A percentile compares a stretch with the other conserved stretches of the same genome.
These are phyloP conservation scores for Clamator glandarius DNA, from an alignment of 2,797 vertebrate species.

Conservation along the genomic window DNA sequence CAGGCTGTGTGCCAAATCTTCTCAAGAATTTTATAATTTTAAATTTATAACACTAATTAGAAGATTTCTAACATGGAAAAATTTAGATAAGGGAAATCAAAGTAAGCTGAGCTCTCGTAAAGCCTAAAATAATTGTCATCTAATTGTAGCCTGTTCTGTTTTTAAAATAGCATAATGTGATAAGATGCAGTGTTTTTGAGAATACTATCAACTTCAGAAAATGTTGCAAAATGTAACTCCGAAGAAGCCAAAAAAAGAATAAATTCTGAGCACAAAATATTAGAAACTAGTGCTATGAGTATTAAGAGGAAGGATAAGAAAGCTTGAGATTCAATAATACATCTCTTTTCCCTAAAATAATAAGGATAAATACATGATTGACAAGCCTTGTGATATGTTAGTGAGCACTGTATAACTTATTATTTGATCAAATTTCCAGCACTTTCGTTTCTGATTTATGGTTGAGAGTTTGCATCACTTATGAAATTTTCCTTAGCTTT, in stretches of 20 bases:
- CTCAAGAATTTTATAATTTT: background rate
- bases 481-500: background rate
- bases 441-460: background rate
- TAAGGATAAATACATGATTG: background rate
- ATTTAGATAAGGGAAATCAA: background rate
- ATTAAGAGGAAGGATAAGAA: background rate
- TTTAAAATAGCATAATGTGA: background rate
- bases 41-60: background rate
- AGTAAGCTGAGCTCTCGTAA: background rate
- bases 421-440: background rate
- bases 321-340: background rate
- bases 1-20: background rate
- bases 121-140: background rate
- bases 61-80: background rate
- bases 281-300: background rate
- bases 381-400: background rate
- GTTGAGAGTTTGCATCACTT: background rate
- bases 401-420: background rate
- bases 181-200: background rate
- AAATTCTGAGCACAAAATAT: background rate
- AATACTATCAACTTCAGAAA: background rate
- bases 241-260: background rate
- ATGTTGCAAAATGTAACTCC: background rate
- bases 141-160: background rate
- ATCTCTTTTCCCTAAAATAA: background rate